Evolutionary conservation across 2,113 vertebrate species (phyloP).

Genomic region (Panthera leo): DNA sequence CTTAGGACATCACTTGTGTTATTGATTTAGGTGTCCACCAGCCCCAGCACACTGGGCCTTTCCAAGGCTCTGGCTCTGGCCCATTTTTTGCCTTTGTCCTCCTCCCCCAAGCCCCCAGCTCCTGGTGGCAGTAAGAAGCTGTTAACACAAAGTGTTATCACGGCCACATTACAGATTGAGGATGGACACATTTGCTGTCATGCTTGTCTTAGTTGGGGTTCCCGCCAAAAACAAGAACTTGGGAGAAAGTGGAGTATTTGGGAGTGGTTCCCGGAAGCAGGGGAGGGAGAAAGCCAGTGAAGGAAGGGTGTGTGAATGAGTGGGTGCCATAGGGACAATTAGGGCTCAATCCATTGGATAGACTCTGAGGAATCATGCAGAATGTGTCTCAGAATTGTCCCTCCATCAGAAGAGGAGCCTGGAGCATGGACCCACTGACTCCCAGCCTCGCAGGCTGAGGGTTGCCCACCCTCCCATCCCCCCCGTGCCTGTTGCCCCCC

Average conservation of each 20-base stretch:
- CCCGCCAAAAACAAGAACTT: background rate
- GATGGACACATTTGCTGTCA: background rate
- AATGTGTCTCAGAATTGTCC: background rate
- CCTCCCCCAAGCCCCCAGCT: background rate
- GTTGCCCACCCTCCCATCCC: rapidly evolving
- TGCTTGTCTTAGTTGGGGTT: background rate
- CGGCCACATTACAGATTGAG: background rate
- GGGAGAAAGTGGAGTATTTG: background rate
- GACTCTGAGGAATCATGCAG: background rate
- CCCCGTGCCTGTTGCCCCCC: background rate
- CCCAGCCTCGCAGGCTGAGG: background rate
- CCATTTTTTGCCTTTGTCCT: background rate
- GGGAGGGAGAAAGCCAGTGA: background rate
- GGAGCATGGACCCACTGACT: too few relatives aligned
- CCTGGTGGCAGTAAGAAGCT: background rate
- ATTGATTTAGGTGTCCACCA: background rate
- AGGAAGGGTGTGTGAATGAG: background rate
- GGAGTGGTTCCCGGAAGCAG: background rate
- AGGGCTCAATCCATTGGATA: background rate
- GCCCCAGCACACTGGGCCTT: background rate
- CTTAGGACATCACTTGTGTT: too few relatives aligned
- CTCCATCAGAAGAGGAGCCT: background rate
- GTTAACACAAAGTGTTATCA: too few relatives aligned
- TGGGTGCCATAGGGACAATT: too few relatives aligned
- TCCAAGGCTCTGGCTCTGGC: background rate